A percentile compares a stretch with the other conserved stretches of the same genome.
Conservation (phyloP, 2,113 vertebrate species). For the Phylloscopus trochilus region DNA sequence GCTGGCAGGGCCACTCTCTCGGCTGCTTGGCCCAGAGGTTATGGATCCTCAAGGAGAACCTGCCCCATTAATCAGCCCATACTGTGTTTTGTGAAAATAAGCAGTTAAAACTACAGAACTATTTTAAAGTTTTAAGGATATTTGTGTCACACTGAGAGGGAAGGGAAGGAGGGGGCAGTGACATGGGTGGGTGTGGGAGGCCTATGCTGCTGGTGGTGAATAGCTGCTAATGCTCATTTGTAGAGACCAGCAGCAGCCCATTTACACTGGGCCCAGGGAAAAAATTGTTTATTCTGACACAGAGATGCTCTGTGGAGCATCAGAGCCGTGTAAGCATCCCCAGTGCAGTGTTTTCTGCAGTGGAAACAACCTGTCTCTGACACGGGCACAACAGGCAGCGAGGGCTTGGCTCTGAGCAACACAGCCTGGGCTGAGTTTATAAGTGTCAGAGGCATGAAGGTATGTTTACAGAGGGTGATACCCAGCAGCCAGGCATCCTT, state of each 20-base stretch:
- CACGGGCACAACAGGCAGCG: not conserved
- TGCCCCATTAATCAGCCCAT: too few species aligned
- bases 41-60: not conserved
- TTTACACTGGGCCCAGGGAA: not conserved
- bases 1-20: fast-evolving
- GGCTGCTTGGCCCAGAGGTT: not conserved
- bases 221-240: not conserved
- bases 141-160: not conserved
- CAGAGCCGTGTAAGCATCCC: not conserved
- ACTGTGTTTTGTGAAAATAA: not conserved
- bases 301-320: not conserved
- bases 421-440: not conserved
- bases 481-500: not conserved
- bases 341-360: not conserved
- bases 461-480: not conserved
- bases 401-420: not conserved
- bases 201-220: not conserved
- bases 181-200: too few species aligned
- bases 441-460: not conserved
- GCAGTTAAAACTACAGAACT: not conserved
- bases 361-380: not conserved
- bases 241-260: not conserved
- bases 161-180: not conserved
- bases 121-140: not conserved
- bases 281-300: not conserved